phyloP scores from a whole-genome alignment of 2,888 invertebrate genomes.

The Synanthedon myopaeformis region DNA sequence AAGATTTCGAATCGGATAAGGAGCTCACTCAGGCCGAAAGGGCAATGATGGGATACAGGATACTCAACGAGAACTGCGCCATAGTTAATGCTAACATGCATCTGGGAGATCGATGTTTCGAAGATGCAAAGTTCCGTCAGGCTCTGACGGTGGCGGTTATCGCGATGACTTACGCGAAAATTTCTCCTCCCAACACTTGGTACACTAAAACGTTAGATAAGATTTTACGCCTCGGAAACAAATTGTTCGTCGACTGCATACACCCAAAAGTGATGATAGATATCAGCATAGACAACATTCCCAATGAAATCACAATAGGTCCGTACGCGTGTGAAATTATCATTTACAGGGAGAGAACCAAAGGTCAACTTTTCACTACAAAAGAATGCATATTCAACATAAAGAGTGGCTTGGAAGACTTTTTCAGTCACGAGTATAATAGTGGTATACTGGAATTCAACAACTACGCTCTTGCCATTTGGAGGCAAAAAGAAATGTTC shows the following conservation, averaged over 20 bases:
- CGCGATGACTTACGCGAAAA: constrained; percentile 74
- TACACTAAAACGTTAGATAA: constrained; percentile 70
- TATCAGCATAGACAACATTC: constrained; percentile 64
- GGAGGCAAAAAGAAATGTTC: constrained; percentile 74
- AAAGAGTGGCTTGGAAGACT: constrained; percentile 53
- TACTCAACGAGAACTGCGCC: constrained; percentile 67
- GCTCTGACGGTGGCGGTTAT: constrained; percentile 71
- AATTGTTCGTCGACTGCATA: constrained; percentile 65
- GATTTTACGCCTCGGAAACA: constrained; percentile 69
- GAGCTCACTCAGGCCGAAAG: constrained; percentile 59
- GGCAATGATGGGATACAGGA: constrained; percentile 66
- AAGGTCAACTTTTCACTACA: constrained; percentile 57
- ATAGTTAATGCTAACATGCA: constrained; percentile 71
- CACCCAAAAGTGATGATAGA: constrained; percentile 61
- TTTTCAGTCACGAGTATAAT: constrained; percentile 63
- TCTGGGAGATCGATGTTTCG: constrained; percentile 70
- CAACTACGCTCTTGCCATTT: constrained; percentile 68
- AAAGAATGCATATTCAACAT: constrained; percentile 66
- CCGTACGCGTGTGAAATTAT: constrained; percentile 71
- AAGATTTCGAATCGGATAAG: constrained; percentile 59
- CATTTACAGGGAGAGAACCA: constrained; percentile 64
- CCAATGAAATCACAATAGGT: constrained; percentile 67
- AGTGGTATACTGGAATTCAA: constrained; percentile 71
- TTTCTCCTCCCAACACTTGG: constrained; percentile 74
- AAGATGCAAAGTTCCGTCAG: constrained; percentile 69